A percentile compares a stretch with the other conserved stretches of the same genome.
Evolutionary conservation across 2,797 vertebrate genomes (phyloP).

Genomic region (Siniperca undulata): DNA sequence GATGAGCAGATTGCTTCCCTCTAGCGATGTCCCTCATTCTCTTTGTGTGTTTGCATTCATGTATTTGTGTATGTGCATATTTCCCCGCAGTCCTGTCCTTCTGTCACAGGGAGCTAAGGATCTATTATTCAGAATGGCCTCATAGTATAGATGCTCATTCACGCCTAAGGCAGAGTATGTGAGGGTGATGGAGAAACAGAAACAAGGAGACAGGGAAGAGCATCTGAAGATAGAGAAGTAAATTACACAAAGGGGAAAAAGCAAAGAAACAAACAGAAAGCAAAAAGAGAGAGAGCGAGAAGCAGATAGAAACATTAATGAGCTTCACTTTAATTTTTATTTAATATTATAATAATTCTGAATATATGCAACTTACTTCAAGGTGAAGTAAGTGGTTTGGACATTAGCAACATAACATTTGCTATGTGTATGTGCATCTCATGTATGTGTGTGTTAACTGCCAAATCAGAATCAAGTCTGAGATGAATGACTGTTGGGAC

Average conservation of each 20-base stretch:
- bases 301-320: background rate
- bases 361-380: background rate
- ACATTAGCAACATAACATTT: background rate
- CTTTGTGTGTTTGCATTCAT: constrained; percentile 59
- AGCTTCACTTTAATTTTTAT: background rate
- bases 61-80: constrained; percentile 63
- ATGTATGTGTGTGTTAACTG: constrained; percentile 5
- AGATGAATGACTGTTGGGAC: constrained; percentile 10
- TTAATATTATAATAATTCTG: background rate
- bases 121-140: constrained; percentile 80
- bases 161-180: constrained; percentile 47
- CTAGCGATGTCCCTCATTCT: constrained; percentile 69
- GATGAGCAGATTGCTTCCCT: constrained; percentile 78
- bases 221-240: background rate
- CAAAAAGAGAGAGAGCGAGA: background rate
- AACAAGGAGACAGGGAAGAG: background rate
- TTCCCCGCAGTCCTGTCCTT: constrained; percentile 77
- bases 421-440: no score
- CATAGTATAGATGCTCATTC: constrained; percentile 62
- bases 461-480: constrained; percentile 1
- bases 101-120: constrained; percentile 68
- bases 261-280: background rate
- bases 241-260: background rate
- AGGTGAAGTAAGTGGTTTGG: background rate
- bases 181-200: constrained; percentile 24